phyloP scores from a whole-genome alignment of 2,797 vertebrate species.

The Tadarida brasiliensis region DNA sequence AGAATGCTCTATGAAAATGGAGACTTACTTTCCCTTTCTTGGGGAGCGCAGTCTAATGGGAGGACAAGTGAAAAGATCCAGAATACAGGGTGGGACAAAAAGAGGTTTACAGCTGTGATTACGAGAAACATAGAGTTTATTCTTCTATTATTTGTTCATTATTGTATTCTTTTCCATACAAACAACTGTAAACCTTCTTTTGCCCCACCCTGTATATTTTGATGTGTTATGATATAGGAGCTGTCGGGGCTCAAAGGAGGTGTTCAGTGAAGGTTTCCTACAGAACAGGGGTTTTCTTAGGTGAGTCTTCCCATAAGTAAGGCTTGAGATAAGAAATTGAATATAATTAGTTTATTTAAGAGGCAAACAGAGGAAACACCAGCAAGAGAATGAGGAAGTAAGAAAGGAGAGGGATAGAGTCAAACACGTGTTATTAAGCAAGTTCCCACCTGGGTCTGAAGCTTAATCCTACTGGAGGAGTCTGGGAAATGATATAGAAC shows the following conservation, averaged over 20 bases:
- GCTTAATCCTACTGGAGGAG: not conserved
- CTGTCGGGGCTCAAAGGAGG: not conserved
- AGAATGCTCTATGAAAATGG: not conserved
- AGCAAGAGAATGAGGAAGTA: not conserved
- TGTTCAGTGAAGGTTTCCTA: not conserved
- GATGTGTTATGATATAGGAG: not conserved
- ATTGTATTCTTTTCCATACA: too few relatives aligned
- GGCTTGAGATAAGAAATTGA: not conserved
- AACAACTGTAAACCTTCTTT: too few relatives aligned
- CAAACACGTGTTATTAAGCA: not conserved
- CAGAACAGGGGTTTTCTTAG: not conserved
- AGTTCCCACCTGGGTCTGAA: not conserved
- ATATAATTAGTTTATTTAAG: not conserved
- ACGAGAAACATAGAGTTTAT: too few relatives aligned
- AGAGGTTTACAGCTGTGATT: too few relatives aligned
- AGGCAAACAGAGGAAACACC: not conserved
- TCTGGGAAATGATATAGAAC: not conserved
- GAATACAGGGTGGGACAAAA: not conserved
- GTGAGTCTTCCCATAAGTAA: not conserved
- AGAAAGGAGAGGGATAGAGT: not conserved
- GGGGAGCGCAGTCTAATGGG: not conserved
- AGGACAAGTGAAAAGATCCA: not conserved
- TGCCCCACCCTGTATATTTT: not conserved
- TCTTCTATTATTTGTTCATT: too few relatives aligned
- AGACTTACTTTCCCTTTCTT: not conserved